Percentiles rank a stretch among this genome's conserved stretches.
These are phyloP conservation scores for Gymnocephalus cernua DNA, from an alignment of 2,113 vertebrate species.

Conservation along the genomic window DNA sequence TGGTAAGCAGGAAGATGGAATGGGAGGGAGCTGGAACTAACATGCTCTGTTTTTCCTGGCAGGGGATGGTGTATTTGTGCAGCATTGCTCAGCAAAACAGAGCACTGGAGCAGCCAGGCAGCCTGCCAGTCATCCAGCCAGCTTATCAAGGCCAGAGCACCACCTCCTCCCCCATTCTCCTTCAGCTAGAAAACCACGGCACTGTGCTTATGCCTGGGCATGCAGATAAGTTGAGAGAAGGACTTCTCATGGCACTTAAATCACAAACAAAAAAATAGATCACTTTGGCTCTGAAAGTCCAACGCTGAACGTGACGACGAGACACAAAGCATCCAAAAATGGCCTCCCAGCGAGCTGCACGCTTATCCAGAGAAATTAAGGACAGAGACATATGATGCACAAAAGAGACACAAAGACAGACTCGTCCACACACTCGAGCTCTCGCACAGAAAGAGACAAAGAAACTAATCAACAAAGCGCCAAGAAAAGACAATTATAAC, in stretches of 20 bases:
- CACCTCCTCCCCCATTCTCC: background rate
- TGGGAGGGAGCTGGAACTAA: slow-evolving; percentile 48
- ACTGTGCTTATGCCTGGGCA: slow-evolving; percentile 9
- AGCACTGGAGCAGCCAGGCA: slow-evolving; percentile 34
- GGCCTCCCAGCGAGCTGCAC: background rate
- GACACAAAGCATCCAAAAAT: background rate
- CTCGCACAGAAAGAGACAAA: slow-evolving; percentile 18
- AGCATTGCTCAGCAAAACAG: slow-evolving; percentile 54
- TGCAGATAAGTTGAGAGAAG: slow-evolving; percentile 24
- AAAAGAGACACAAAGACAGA: slow-evolving; percentile 12
- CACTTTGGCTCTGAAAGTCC: too few species aligned
- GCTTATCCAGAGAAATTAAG: background rate
- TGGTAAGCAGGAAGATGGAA: slow-evolving; percentile 42
- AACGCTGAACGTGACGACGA: background rate
- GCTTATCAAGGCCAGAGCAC: slow-evolving; percentile 37
- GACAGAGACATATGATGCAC: slow-evolving; percentile 10
- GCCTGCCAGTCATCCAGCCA: slow-evolving; percentile 43
- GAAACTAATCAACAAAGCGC: slow-evolving; percentile 1
- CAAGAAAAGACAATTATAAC: slow-evolving; percentile 39
- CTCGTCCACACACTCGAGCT: background rate
- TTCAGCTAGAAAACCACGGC: slow-evolving; percentile 15
- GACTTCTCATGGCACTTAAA: slow-evolving; percentile 7
- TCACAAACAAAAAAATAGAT: slow-evolving; percentile 6
- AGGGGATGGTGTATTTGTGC: slow-evolving; percentile 36
- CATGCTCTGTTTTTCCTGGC: slow-evolving; percentile 63